Evolutionary conservation across 2,113 vertebrate species (phyloP), one percentile per base, ranked within the genome.

Genomic region (Anarhynchus alexandrinus): DNA sequence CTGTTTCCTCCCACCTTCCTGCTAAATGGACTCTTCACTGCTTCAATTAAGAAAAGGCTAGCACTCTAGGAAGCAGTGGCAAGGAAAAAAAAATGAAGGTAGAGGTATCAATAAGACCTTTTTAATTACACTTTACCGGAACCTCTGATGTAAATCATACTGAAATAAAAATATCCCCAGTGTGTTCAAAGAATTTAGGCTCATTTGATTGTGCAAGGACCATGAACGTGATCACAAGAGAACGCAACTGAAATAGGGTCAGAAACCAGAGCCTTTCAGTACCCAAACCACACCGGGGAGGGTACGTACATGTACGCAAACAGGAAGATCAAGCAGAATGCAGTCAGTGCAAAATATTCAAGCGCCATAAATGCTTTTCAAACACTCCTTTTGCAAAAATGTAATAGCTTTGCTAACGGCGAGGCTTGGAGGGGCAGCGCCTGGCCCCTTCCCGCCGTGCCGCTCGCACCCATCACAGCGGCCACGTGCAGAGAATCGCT

Each of bases 1-100:
- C 89, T 47, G 66, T 88, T 97, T 96, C 90, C 78, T 94, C 86
- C 94, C 62, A 80, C 92, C 87, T 91, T 88, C 74, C 93, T 94
- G 82, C 87, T 96, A 96, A 96, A 96, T 96, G 92, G 87, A 82
- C 89, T 97, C 89, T 82, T 95, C 93, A 73, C 66, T 72, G 66
- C 62, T 85, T 89, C 91, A 95, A 92, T 94, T 95, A 96, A 86
- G 92, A 62, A 49, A 58, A 79, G 77, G 81, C 70, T 15, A 49
- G 78, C 25, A 38, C 62, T 92, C 81, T 18, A 87, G 69, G 77
- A 96, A 91, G 87, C 70, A 15, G 67, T 8, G 16, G 62, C 47
- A 58, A 90, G 82, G 81, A 15, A 71, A 88, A 79, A 64, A 57
- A 90, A 82, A 49, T 15, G 18, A 64, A 80, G 47, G 74, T 34